Percentiles rank a stretch among this genome's conserved stretches.
These are phyloP conservation scores for Stichopus horrens DNA, from an alignment of 53 echinoderm and acorn worm genomes.

Conservation along the genomic window DNA sequence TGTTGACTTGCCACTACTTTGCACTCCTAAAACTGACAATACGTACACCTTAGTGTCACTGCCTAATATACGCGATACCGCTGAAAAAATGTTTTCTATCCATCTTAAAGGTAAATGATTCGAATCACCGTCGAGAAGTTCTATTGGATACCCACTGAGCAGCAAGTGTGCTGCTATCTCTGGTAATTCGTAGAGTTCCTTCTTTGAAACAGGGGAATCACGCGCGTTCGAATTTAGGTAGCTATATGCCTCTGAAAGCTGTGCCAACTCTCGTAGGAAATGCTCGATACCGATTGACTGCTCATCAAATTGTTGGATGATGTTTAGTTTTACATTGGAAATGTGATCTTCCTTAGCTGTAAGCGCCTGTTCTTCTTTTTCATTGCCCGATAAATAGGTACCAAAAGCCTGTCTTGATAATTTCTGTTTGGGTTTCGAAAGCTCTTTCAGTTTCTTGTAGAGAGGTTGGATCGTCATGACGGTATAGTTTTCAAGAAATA, in stretches of 20 bases:
- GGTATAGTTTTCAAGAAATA: neutral
- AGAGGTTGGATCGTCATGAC: neutral
- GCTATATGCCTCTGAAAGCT: neutral
- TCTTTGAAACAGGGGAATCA: too few relatives aligned
- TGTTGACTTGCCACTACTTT: slow-evolving; percentile 21
- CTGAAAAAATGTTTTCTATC: neutral
- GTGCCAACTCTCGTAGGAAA: neutral
- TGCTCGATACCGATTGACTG: neutral
- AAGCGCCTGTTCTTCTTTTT: neutral
- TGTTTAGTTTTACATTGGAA: too few relatives aligned
- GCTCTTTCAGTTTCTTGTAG: neutral
- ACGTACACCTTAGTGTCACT: neutral
- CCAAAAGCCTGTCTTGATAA: neutral
- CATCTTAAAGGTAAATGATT: neutral
- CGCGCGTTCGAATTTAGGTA: too few relatives aligned
- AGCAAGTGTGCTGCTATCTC: neutral
- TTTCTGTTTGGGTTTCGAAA: neutral
- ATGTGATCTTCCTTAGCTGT: too few relatives aligned
- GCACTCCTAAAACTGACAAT: slow-evolving; percentile 5
- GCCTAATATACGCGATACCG: neutral
- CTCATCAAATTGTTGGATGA: neutral
- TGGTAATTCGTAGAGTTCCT: neutral
- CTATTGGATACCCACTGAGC: neutral
- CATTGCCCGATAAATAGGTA: neutral
- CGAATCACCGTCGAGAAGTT: neutral